These are phyloP conservation scores for Metellina segmentata DNA, from an alignment of 2,888 invertebrate genomes.

Conservation along the genomic window DNA sequence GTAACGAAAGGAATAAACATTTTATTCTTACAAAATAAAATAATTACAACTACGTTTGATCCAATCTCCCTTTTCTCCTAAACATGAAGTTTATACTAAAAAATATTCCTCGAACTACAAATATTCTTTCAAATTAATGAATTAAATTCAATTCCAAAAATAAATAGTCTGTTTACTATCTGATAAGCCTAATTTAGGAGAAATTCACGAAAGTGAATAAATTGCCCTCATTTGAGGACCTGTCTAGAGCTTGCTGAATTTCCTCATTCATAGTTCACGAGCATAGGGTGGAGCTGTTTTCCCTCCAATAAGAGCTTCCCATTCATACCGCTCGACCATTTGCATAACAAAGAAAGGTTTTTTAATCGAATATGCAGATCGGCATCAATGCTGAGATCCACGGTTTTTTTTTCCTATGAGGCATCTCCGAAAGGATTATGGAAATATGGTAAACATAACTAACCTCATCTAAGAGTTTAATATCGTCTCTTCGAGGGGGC, in stretches of 20 bases:
- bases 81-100: no score
- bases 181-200: not conserved
- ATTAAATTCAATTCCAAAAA: not conserved
- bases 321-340: slow-evolving; percentile 15
- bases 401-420: not conserved
- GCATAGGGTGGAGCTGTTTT: not conserved
- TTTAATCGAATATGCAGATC: slow-evolving; percentile 54
- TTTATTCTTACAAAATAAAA: no score
- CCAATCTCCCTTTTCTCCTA: no score
- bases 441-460: not conserved
- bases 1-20: no score
- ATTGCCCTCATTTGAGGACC: not conserved
- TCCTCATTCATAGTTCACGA: not conserved
- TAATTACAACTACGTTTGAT: no score
- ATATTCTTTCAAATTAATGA: not conserved
- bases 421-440: slow-evolving; percentile 1
- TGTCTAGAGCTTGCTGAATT: not conserved
- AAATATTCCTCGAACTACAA: not conserved
- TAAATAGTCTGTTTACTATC: not conserved
- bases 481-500: no score
- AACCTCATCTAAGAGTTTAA: no score
- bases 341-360: slow-evolving; percentile 34
- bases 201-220: not conserved
- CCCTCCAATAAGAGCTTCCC: not conserved
- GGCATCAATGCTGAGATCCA: slow-evolving; percentile 1